Percentiles rank a stretch among this genome's conserved stretches.
Conservation (phyloP, 2,113 vertebrate species). For the Pelecanus crispus region DNA sequence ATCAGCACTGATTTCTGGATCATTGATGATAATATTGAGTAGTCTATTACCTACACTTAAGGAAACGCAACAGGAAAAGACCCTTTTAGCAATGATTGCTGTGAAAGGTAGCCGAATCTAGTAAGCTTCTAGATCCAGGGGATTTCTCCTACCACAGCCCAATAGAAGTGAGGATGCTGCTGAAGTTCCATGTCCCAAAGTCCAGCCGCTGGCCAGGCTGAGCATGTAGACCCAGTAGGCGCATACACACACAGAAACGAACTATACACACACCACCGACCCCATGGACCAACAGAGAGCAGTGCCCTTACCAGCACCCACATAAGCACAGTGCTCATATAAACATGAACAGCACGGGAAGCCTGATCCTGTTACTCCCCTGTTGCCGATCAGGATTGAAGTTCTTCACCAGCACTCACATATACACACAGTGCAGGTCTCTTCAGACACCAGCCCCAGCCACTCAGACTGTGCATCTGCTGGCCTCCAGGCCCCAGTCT, state of each 20-base stretch:
- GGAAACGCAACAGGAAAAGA: not conserved
- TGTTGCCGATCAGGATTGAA: not conserved
- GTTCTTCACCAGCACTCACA: not conserved
- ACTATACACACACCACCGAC: rapidly evolving
- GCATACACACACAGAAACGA: not conserved
- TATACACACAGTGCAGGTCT: not conserved
- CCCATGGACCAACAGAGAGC: not conserved
- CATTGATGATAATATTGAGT: not conserved
- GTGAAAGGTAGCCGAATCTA: not conserved
- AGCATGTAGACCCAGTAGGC: not conserved
- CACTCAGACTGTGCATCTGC: not conserved
- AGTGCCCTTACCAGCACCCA: not conserved
- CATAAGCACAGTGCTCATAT: not conserved
- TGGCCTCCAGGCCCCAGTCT: not conserved
- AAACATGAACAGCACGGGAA: not conserved
- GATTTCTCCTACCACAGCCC: not conserved
- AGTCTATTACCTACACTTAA: not conserved
- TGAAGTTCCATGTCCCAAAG: not conserved
- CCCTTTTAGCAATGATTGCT: not conserved
- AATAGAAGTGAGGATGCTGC: not conserved
- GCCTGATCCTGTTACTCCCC: not conserved
- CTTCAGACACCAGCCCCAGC: not conserved
- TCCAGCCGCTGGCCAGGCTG: not conserved
- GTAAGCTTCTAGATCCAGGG: not conserved
- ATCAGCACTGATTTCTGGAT: not conserved